Percentiles rank a stretch among this genome's conserved stretches.
These are phyloP conservation scores for Tenthredo amoena DNA, from an alignment of 2,888 invertebrate genomes.

Conservation along the genomic window DNA sequence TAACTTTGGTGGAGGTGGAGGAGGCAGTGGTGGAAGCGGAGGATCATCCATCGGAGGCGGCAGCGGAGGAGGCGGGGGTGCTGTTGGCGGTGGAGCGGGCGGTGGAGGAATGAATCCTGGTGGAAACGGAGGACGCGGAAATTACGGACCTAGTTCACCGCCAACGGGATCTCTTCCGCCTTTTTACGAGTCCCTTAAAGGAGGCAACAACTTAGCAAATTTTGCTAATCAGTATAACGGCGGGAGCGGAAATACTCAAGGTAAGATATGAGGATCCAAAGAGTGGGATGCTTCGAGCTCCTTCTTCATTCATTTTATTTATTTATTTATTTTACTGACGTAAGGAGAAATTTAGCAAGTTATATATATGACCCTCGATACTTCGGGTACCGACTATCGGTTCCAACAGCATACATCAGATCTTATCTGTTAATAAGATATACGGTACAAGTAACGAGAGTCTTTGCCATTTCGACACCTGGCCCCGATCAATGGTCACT, in stretches of 20 bases:
- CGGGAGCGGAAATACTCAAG: slow-evolving; percentile 65
- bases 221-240: slow-evolving; percentile 84
- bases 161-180: slow-evolving; percentile 94
- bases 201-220: slow-evolving; percentile 85
- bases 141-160: slow-evolving; percentile 93
- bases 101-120: slow-evolving; percentile 88
- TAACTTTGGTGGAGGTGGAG: slow-evolving; percentile 59
- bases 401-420: slow-evolving; percentile 4
- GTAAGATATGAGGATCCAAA: slow-evolving; percentile 59
- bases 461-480: background rate
- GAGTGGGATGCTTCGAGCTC: background rate
- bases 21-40: slow-evolving; percentile 77
- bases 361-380: background rate
- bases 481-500: background rate
- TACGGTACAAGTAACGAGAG: background rate
- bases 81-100: slow-evolving; percentile 83
- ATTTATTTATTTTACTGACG: background rate
- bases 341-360: background rate
- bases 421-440: background rate
- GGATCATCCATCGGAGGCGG: slow-evolving; percentile 75
- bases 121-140: slow-evolving; percentile 88
- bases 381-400: background rate
- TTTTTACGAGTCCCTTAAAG: slow-evolving; percentile 92
- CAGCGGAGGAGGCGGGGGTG: slow-evolving; percentile 81
- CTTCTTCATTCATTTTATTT: background rate